Conservation (phyloP, 2,113 vertebrate genomes). For the Phrynosoma blainvillii region DNA sequence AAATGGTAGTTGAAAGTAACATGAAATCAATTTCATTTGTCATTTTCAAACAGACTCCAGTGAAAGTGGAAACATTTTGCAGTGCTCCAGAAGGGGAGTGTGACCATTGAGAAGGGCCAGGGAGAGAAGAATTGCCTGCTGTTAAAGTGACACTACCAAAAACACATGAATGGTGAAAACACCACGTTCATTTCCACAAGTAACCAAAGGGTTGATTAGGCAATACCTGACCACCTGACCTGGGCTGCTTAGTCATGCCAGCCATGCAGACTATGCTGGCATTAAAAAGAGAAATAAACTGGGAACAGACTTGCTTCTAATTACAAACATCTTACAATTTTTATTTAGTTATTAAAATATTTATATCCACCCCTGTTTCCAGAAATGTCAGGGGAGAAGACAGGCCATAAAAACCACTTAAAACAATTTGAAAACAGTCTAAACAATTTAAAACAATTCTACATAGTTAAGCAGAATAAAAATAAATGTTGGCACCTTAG, state of each 20-base stretch:
- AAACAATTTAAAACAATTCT: background rate
- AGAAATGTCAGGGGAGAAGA: background rate
- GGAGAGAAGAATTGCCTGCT: no score
- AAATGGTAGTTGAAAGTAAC: no score
- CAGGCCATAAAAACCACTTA: background rate
- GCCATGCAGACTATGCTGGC: background rate
- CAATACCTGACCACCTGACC: background rate
- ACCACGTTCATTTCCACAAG: background rate
- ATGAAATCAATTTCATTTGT: no score
- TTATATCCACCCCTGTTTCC: background rate
- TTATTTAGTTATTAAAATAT: background rate
- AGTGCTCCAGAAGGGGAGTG: no score
- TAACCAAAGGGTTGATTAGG: background rate
- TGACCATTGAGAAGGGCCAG: no score
- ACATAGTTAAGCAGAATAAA: no score
- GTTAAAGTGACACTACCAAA: background rate
- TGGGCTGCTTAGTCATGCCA: background rate
- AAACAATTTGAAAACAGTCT: background rate
- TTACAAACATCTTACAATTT: background rate
- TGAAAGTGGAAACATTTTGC: no score
- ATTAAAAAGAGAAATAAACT: background rate
- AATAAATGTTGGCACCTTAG: background rate
- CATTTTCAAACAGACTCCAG: no score
- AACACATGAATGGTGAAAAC: background rate
- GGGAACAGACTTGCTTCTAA: background rate